These are phyloP conservation scores for Cotesia glomerata DNA, from an alignment of 1,140 invertebrate species.

Conservation along the genomic window DNA sequence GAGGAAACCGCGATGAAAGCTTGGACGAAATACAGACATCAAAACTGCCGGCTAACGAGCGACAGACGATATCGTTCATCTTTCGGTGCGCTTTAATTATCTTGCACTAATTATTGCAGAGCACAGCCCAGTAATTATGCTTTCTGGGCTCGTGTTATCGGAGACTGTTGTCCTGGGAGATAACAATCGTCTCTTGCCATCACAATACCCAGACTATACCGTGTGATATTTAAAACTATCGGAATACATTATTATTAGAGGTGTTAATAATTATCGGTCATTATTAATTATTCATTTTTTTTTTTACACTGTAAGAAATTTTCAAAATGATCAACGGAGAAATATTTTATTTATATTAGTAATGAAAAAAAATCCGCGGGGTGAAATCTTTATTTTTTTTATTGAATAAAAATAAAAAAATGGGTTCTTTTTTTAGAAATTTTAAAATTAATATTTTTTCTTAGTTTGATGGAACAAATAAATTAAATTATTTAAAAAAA, in stretches of 20 bases:
- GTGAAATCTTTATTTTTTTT: too few relatives aligned
- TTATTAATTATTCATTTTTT: slow-evolving; percentile 6
- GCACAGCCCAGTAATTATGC: slow-evolving; percentile 50
- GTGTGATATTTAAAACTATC: slow-evolving; percentile 13
- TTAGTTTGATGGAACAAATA: too few relatives aligned
- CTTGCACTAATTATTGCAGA: slow-evolving; percentile 56
- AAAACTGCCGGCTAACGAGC: slow-evolving; percentile 58
- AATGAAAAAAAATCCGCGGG: too few relatives aligned
- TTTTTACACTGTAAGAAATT: slow-evolving; percentile 32
- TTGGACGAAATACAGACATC: slow-evolving; percentile 42
- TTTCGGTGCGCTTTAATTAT: slow-evolving; percentile 57
- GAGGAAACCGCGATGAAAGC: neutral
- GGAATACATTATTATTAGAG: neutral
- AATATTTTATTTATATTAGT: too few relatives aligned
- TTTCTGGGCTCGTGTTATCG: slow-evolving; percentile 47
- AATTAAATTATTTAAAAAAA: too few relatives aligned
- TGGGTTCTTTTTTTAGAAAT: too few relatives aligned
- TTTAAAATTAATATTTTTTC: too few relatives aligned
- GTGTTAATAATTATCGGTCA: neutral
- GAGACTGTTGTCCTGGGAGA: slow-evolving; percentile 50
- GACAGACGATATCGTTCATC: slow-evolving; percentile 59
- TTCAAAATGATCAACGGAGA: too few relatives aligned
- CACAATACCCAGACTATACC: slow-evolving; percentile 45
- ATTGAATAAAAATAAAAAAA: too few relatives aligned
- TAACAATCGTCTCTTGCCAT: slow-evolving; percentile 49